Evolutionary conservation across 1,140 invertebrate species (phyloP).

Genomic region (Leptestheria dahalacensis): DNA sequence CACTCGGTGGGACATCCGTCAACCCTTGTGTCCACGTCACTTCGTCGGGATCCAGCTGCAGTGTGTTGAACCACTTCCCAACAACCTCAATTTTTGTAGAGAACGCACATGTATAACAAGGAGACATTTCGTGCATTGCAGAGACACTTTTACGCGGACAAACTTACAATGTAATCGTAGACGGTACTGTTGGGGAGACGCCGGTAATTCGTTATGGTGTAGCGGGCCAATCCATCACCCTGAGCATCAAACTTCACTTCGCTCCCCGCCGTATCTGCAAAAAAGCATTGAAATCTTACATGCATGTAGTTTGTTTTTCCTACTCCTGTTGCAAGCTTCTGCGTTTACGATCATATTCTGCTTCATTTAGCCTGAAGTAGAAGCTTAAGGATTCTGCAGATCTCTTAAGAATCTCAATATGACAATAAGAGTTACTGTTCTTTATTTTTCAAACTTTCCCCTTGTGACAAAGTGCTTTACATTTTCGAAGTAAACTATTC

Average conservation of each 20-base stretch:
- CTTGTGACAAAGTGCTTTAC: too few species aligned
- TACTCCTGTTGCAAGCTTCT: too few species aligned
- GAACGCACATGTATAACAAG: too few species aligned
- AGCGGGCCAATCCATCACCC: constrained; percentile 49
- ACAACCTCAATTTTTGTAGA: constrained; percentile 35
- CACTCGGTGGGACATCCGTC: constrained; percentile 39
- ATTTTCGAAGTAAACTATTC: too few species aligned
- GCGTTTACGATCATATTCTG: too few species aligned
- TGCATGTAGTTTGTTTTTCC: too few species aligned
- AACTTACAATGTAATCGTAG: constrained; percentile 42
- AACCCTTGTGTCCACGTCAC: constrained; percentile 39
- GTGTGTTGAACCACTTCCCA: constrained; percentile 43
- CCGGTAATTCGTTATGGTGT: constrained; percentile 44
- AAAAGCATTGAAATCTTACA: constrained; percentile 13
- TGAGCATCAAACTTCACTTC: constrained; percentile 46
- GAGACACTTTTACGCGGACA: neutral
- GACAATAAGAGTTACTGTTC: too few species aligned
- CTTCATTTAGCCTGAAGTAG: too few species aligned
- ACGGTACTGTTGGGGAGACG: constrained; percentile 32
- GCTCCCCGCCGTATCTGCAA: constrained; percentile 45
- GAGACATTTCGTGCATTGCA: too few species aligned
- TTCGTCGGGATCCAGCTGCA: constrained; percentile 39
- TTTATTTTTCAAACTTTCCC: too few species aligned
- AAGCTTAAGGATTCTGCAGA: too few species aligned
- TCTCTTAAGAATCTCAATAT: too few species aligned